phyloP scores from a whole-genome alignment of 2,797 vertebrate genomes.

The Coregonus sp. region DNA sequence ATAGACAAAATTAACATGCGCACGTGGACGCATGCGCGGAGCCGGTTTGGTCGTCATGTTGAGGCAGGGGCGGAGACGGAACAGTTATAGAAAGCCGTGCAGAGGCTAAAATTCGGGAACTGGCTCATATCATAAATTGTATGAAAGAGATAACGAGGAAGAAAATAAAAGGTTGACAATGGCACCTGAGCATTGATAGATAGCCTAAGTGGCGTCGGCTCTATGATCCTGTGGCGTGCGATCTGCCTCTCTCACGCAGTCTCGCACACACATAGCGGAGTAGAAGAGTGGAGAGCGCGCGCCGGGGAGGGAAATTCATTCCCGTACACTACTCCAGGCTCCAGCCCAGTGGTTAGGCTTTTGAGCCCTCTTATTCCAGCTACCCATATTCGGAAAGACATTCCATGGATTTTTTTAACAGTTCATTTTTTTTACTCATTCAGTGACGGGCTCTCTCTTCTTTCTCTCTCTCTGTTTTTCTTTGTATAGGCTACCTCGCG shows the following conservation, averaged over 20 bases:
- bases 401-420: slow-evolving; percentile 62
- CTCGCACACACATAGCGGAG: background rate
- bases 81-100: background rate
- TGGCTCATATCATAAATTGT: background rate
- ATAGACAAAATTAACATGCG: too few species aligned
- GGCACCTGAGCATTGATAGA: background rate
- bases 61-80: background rate
- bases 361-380: slow-evolving; percentile 60
- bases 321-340: slow-evolving; percentile 73
- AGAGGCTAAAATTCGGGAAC: background rate
- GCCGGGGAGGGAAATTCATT: slow-evolving; percentile 76
- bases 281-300: slow-evolving; percentile 38
- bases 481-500: slow-evolving; percentile 5
- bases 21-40: too few species aligned
- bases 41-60: too few species aligned
- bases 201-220: slow-evolving; percentile 51
- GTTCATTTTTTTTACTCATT: slow-evolving; percentile 9
- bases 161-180: background rate
- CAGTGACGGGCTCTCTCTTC: background rate
- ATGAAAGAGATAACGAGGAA: background rate
- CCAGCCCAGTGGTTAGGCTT: slow-evolving; percentile 64
- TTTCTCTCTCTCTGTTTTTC: slow-evolving; percentile 15
- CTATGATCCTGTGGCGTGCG: slow-evolving; percentile 73
- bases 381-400: slow-evolving; percentile 57
- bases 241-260: slow-evolving; percentile 49